A percentile compares a stretch with the other conserved stretches of the same genome.
Evolutionary conservation across 2,797 vertebrate genomes (phyloP).

Genomic region (Sparus aurata): DNA sequence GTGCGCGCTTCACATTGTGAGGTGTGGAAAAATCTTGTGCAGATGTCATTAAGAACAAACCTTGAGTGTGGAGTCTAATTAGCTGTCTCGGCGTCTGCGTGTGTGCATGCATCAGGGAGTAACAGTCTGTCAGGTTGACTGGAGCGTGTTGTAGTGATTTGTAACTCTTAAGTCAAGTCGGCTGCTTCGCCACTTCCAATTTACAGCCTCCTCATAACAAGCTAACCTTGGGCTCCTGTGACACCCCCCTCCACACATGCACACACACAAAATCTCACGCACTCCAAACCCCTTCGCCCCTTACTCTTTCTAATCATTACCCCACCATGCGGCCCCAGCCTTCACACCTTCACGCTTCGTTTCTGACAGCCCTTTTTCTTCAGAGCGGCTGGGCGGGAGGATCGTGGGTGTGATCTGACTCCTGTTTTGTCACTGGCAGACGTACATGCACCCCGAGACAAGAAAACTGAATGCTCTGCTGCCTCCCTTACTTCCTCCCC

Average conservation of each 20-base stretch:
- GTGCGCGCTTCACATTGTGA: slow-evolving; percentile 4
- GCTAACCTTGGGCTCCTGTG: slow-evolving; percentile 47
- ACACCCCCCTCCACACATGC: slow-evolving; percentile 6
- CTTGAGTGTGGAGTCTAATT: slow-evolving; percentile 52
- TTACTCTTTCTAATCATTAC: slow-evolving; percentile 47
- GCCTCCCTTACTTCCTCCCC: not conserved
- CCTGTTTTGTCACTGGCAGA: slow-evolving; percentile 56
- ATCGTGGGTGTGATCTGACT: slow-evolving; percentile 45
- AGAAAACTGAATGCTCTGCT: slow-evolving; percentile 30
- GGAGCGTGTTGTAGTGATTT: slow-evolving; percentile 75
- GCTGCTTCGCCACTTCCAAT: slow-evolving; percentile 80
- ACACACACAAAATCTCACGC: not conserved
- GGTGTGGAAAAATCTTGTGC: not conserved
- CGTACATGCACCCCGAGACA: slow-evolving; percentile 6
- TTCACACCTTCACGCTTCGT: slow-evolving; percentile 58
- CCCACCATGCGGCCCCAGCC: slow-evolving; percentile 34
- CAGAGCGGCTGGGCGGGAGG: slow-evolving; percentile 3
- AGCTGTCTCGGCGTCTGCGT: slow-evolving; percentile 32
- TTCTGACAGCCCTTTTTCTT: slow-evolving; percentile 67
- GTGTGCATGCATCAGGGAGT: slow-evolving; percentile 51
- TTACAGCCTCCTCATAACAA: slow-evolving; percentile 71
- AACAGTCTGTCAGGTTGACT: slow-evolving; percentile 67
- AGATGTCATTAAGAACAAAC: slow-evolving; percentile 52
- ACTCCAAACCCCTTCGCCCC: slow-evolving; percentile 4
- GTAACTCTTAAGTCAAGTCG: slow-evolving; percentile 77